Conservation (phyloP, 2,797 vertebrate species). For the Sebastolobus alascanus region DNA sequence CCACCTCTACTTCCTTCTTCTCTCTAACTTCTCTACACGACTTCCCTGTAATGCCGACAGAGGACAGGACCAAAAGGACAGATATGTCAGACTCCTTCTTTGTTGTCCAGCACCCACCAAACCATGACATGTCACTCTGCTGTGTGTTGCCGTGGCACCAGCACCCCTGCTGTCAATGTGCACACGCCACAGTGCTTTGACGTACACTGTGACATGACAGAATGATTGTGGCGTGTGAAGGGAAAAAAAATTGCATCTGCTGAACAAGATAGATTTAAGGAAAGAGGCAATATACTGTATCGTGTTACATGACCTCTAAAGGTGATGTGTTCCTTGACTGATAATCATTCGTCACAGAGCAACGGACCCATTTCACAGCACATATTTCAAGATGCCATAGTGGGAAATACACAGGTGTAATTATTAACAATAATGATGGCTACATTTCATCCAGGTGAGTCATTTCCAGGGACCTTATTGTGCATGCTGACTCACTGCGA, state of each 20-base stretch:
- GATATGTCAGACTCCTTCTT: conserved; percentile 18
- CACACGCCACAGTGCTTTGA: conserved; percentile 24
- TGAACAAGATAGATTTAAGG: neutral
- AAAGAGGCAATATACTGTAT: neutral
- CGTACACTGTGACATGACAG: conserved; percentile 25
- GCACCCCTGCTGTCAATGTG: conserved; percentile 40
- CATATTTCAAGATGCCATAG: neutral
- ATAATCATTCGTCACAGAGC: neutral
- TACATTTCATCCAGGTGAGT: conserved; percentile 1
- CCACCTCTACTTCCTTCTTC: neutral
- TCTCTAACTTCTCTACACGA: neutral
- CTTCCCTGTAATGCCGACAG: neutral
- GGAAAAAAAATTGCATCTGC: neutral
- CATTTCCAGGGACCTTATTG: neutral
- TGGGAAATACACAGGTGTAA: neutral
- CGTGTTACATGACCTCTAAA: conserved; percentile 12
- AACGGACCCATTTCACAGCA: neutral
- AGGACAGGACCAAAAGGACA: conserved; percentile 16
- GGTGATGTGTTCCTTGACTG: neutral
- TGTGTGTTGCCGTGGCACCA: conserved; percentile 14
- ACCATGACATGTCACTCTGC: conserved; percentile 28
- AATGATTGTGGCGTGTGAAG: conserved; percentile 18
- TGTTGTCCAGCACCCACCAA: conserved; percentile 24
- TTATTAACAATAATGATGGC: conserved; percentile 19
- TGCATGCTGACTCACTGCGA: neutral